Percentiles rank a stretch among this genome's conserved stretches.
These are phyloP conservation scores for Albula goreensis DNA, from an alignment of 2,113 vertebrate genomes.

Conservation along the genomic window DNA sequence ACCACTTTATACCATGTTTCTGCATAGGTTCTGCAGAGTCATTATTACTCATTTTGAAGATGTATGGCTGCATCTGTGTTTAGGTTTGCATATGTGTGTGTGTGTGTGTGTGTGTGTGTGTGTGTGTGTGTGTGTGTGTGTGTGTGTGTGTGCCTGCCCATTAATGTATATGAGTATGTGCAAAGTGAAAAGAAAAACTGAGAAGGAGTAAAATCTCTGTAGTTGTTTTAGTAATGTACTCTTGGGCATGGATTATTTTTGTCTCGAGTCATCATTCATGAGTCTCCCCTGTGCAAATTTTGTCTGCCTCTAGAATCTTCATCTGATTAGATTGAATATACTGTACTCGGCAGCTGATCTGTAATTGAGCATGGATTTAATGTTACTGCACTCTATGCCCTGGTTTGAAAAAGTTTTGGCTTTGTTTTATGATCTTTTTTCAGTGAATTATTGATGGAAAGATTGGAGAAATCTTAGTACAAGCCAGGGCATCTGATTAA, in stretches of 20 bases:
- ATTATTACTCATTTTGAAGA: background rate
- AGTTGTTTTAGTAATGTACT: background rate
- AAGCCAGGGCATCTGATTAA: background rate
- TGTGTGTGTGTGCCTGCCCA: background rate
- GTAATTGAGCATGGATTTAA: background rate
- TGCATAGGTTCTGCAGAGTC: background rate
- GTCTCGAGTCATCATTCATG: background rate
- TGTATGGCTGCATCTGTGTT: background rate
- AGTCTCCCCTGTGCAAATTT: background rate
- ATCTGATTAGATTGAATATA: background rate
- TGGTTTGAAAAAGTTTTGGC: background rate
- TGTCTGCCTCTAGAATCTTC: background rate
- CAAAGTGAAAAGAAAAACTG: background rate
- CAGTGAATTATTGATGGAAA: background rate
- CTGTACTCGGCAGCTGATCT: background rate
- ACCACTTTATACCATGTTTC: background rate
- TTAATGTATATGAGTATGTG: background rate
- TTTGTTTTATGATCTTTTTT: background rate
- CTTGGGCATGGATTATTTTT: background rate
- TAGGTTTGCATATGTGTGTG: constrained; percentile 12
- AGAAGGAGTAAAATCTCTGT: background rate
- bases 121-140: background rate
- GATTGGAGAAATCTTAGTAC: background rate
- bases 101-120: constrained; percentile 1
- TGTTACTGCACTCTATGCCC: no score